phyloP scores from a whole-genome alignment of 92 coral and sea anemone genomes.

The Actinostola sp. region DNA sequence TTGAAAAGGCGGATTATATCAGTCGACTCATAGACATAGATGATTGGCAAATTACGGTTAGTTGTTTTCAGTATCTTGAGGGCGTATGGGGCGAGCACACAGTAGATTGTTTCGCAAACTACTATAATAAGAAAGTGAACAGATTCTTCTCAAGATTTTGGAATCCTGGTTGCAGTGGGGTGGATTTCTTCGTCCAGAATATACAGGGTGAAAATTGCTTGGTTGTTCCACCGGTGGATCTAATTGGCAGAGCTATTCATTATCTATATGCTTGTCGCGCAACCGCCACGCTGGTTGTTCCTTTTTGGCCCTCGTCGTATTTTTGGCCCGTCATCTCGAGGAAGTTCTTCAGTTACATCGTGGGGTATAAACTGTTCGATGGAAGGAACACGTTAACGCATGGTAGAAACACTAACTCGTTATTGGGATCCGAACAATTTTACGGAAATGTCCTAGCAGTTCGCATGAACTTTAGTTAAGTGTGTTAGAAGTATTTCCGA shows the following conservation, averaged over 20 bases:
- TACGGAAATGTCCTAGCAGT: conserved; percentile 21
- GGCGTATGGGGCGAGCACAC: conserved; percentile 34
- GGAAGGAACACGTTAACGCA: no score
- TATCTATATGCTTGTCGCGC: conserved; percentile 22
- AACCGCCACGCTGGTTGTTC: conserved; percentile 35
- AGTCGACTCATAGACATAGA: conserved; percentile 55
- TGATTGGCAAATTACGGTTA: conserved; percentile 58
- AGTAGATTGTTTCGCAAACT: conserved; percentile 55
- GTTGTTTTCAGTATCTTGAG: conserved; percentile 15
- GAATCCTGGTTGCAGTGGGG: conserved; percentile 56
- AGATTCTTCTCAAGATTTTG: conserved; percentile 46
- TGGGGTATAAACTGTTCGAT: no score
- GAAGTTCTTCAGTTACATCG: no score
- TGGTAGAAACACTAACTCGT: conserved; percentile 25
- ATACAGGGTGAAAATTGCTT: conserved; percentile 34
- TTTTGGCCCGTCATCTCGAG: no score
- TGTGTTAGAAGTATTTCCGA: no score
- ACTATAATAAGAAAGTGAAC: no score
- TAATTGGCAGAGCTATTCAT: conserved; percentile 29
- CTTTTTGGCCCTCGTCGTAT: conserved; percentile 57
- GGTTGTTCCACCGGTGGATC: conserved; percentile 44
- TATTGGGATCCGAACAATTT: conserved; percentile 21
- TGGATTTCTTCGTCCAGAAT: conserved; percentile 55
- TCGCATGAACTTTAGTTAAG: conserved; percentile 4
- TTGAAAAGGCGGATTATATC: conserved; percentile 53